Evolutionary conservation across 2,113 vertebrate species (phyloP), one percentile per base, ranked within the genome.

Genomic region (Excalfactoria chinensis): DNA sequence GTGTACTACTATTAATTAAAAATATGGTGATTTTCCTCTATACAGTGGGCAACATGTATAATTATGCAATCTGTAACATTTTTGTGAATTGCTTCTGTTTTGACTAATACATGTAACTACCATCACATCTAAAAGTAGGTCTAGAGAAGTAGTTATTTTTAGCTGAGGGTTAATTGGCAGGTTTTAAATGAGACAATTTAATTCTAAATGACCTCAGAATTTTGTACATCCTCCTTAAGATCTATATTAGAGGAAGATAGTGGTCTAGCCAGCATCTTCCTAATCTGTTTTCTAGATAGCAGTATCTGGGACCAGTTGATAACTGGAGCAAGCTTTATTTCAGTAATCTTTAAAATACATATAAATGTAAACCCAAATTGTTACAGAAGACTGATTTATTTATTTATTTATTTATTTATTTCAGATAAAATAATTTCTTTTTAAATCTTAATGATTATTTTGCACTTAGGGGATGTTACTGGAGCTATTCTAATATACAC

Each of bases 21-120:
- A 87, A 74, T 7, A 23, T 30, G 3, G 58, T 32, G 20, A 56
- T 69, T 79, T 83, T 25, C 62, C 11, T 48, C 23, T 34, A 22
- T 76, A 46, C n/a, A 40, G 7, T 35, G 64, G 10, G n/a, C 35
- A 85, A 48, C 30, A 68, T 58, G 37, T 34, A n/a, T 30, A 56
- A 69, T 63, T 58, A 69, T 43, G 70, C 53, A 40, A 53, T 17
- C n/a, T 37, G 37, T 90, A 89, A 74, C 58, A 93, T 93, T 92
- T 93, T 60, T 78, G 80, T 67, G 92, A 89, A 94, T 93, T 69
- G 64, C 43, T 34, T 48, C 28, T 51, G 83, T 94, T 95, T 93
- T 88, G 72, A 87, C 43, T 86, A 94, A 93, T 51, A 64, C 35
- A 26, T 40, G 16, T 70, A 91, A 49, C 40, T 56, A 89, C 28